phyloP scores from a whole-genome alignment of 2,113 vertebrate species.

The Labrus mixtus region DNA sequence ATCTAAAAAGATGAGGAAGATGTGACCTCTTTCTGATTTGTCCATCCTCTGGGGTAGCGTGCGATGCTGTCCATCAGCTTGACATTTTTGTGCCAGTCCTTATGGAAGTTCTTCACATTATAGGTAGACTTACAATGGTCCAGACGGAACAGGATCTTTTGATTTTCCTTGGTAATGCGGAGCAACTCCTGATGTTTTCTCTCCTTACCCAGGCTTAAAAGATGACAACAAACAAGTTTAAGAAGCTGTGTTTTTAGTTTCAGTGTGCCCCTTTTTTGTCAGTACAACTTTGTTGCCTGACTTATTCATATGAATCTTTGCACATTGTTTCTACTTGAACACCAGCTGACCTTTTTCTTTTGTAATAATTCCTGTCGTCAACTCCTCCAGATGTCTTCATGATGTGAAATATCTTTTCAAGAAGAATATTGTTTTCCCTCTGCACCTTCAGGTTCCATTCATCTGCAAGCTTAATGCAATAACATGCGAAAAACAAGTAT shows the following conservation, averaged over 20 bases:
- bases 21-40: conserved; percentile 66
- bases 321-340: not conserved
- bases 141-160: conserved; percentile 71
- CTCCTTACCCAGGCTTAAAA: conserved; percentile 73
- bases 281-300: too few species aligned
- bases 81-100: conserved; percentile 79
- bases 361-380: conserved; percentile 75
- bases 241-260: too few species aligned
- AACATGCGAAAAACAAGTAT: not conserved
- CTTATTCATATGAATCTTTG: too few species aligned
- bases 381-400: conserved; percentile 76
- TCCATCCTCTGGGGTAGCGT: conserved; percentile 63
- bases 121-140: conserved; percentile 73
- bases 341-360: conserved; percentile 77
- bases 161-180: conserved; percentile 80
- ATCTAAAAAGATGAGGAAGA: not conserved
- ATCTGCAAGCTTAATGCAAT: conserved; percentile 72
- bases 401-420: conserved; percentile 81
- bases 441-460: conserved; percentile 72
- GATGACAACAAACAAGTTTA: conserved; percentile 18
- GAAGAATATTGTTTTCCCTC: conserved; percentile 81
- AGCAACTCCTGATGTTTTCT: conserved; percentile 75
- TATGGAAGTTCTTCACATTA: conserved; percentile 72
- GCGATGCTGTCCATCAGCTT: conserved; percentile 71
- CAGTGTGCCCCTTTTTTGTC: too few species aligned